phyloP scores from a whole-genome alignment of 2,797 vertebrate genomes.

The Huso huso region DNA sequence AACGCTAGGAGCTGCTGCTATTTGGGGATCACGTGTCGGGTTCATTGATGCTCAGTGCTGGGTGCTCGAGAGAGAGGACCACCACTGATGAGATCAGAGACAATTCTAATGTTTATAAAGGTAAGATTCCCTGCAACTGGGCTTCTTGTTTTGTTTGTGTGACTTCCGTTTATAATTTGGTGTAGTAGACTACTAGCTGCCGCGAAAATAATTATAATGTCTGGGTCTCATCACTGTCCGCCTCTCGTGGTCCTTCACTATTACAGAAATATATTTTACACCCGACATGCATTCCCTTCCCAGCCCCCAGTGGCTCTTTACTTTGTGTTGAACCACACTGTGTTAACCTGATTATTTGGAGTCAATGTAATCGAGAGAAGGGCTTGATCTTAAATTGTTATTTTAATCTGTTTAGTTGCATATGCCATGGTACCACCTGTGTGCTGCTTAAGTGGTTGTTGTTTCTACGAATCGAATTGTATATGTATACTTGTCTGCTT shows the following conservation, averaged over 20 bases:
- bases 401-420: no score
- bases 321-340: neutral
- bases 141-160: slow-evolving; percentile 1
- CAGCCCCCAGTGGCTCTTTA: neutral
- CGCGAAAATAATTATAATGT: neutral
- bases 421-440: no score
- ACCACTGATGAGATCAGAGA: slow-evolving; percentile 44
- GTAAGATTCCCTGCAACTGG: slow-evolving; percentile 32
- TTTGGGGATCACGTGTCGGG: slow-evolving; percentile 18
- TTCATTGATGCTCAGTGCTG: slow-evolving; percentile 31
- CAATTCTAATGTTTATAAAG: slow-evolving; percentile 54
- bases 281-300: neutral
- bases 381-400: neutral
- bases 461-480: no score
- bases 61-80: slow-evolving; percentile 30
- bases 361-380: neutral
- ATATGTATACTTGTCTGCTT: no score
- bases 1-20: slow-evolving; percentile 24
- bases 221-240: neutral
- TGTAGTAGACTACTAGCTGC: neutral
- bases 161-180: neutral
- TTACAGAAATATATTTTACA: neutral
- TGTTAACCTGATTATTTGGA: neutral
- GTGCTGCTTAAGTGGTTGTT: no score
- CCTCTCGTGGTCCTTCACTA: no score